These are phyloP conservation scores for human (Homo sapiens) DNA, from an alignment of 2,113 vertebrate species.

Conservation along the genomic window GRCh38 chr17:66987501-66988000, in stretches of 20 bases:
- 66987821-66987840: background rate
- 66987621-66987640: background rate
- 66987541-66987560: rapidly evolving
- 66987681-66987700: background rate
- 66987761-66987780: background rate
- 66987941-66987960: background rate
- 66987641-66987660: background rate
- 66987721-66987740: background rate
- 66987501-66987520: background rate
- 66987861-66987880: background rate
- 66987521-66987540: background rate
- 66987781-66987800: background rate
- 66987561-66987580: background rate
- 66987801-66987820: background rate
- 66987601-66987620: background rate
- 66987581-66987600: too few relatives aligned
- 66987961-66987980: background rate
- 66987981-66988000: background rate
- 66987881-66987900: background rate
- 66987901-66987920: rapidly evolving
- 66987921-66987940: background rate
- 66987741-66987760: background rate
- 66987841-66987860: background rate
- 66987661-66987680: background rate
- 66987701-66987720: background rate